These are phyloP conservation scores for Taxidea taxus DNA, from an alignment of 2,113 vertebrate species.

Conservation along the genomic window DNA sequence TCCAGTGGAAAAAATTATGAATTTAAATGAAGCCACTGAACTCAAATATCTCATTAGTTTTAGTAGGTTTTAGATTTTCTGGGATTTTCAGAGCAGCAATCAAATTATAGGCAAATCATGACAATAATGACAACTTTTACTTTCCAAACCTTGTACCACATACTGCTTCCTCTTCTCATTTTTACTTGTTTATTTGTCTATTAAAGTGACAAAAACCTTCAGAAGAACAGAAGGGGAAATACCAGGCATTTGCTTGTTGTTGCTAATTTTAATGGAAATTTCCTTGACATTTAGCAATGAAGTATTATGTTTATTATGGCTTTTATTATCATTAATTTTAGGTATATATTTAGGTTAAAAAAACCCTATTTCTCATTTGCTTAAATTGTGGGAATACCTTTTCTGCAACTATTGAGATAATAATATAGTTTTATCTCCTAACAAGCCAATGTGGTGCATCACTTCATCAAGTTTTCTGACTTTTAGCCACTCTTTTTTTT, in stretches of 20 bases:
- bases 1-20: neutral
- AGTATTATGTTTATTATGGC: neutral
- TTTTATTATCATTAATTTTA: neutral
- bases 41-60: neutral
- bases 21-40: neutral
- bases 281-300: neutral
- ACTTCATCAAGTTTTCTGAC: neutral
- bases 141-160: neutral
- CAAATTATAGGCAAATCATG: neutral
- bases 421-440: slow-evolving; percentile 16
- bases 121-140: neutral
- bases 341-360: slow-evolving; percentile 19
- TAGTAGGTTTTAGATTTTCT: slow-evolving; percentile 13
- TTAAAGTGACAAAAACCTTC: neutral
- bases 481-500: neutral
- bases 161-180: neutral
- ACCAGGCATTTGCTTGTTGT: neutral
- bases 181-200: neutral
- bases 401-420: neutral
- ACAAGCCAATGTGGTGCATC: neutral
- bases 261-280: slow-evolving; percentile 37
- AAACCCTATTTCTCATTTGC: slow-evolving; percentile 15
- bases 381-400: slow-evolving; percentile 32
- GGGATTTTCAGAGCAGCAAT: neutral
- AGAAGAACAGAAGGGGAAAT: neutral